phyloP scores from a whole-genome alignment of 2,113 vertebrate genomes.

The Cololabis saira region DNA sequence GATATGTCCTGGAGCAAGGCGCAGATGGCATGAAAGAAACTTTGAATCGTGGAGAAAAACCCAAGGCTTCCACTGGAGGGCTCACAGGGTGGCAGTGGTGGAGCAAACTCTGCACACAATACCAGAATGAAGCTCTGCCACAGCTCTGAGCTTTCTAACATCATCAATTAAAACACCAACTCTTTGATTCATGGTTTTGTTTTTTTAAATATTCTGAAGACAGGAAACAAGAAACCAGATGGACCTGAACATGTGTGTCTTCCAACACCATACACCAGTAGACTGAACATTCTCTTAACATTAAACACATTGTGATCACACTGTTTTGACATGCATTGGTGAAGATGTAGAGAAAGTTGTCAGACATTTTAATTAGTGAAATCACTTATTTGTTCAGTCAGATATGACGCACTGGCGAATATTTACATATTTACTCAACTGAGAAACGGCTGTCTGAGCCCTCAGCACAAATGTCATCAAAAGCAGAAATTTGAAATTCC shows the following conservation, averaged over 20 bases:
- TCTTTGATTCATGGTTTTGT: slow-evolving; percentile 24
- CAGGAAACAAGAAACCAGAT: no score
- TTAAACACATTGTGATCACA: slow-evolving; percentile 8
- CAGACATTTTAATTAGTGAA: slow-evolving; percentile 54
- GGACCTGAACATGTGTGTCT: neutral
- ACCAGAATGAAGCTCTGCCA: slow-evolving; percentile 35
- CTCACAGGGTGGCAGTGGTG: slow-evolving; percentile 60
- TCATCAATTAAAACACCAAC: slow-evolving; percentile 1
- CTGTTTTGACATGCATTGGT: slow-evolving; percentile 4
- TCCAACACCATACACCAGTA: neutral
- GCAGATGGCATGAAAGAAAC: slow-evolving; percentile 79
- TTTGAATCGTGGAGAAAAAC: slow-evolving; percentile 64
- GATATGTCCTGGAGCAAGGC: slow-evolving; percentile 70
- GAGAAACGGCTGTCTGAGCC: slow-evolving; percentile 44
- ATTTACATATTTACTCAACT: slow-evolving; percentile 59
- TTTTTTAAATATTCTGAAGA: no score
- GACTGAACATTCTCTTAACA: neutral
- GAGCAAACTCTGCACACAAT: slow-evolving; percentile 65
- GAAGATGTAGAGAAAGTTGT: no score
- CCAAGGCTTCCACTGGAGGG: slow-evolving; percentile 61
- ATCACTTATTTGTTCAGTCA: slow-evolving; percentile 63
- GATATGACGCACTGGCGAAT: slow-evolving; percentile 44
- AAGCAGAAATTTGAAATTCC: slow-evolving; percentile 62
- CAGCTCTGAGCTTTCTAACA: slow-evolving; percentile 28
- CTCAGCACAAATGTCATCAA: slow-evolving; percentile 66